Evolutionary conservation across 2,797 vertebrate species (phyloP), one percentile per base, ranked within the genome.

Genomic region (Propithecus perrieri): DNA sequence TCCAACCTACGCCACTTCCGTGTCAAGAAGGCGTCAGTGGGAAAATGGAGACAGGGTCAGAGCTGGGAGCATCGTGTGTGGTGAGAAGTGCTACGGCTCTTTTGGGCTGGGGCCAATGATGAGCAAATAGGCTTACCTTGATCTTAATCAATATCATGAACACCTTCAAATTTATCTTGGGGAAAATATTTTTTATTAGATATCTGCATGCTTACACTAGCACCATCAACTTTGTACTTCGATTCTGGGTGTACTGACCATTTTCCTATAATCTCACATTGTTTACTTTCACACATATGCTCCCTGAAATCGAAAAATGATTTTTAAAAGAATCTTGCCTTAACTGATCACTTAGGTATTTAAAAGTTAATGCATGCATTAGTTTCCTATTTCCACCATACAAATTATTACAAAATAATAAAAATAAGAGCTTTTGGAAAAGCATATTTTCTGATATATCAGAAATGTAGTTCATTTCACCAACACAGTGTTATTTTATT

Each of bases 1-100:
- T 24, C 18, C 7, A 22, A 28, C 4, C 10, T 13, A 43, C 1
- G 6, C 4, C 12, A 7, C 18, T 24, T 33, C 12, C 15, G 8
- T 15, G 12, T 15, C 22, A 33, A 15, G 26, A 57, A 53, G 26
- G 33, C 35, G 33, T 4, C 12, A 30, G 18, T 6, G 50, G 28
- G 6, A 41, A 38, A 30, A 41, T 9, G 18, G 18, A 22, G 65
- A 33, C 12, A 55, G 22, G 7, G 11, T 14, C 48, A 41, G 48
- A 4, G 9, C 15, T 55, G 26, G 26, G 26, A 41, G 18, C 5
- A 9, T 9, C 30, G 6, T 12, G n/a, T 11, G 8, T 24, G 67
- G 6, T 2, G 1, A 22, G 48, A 22, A 33, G 18, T 30, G 17
- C 38, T 41, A 33, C 0, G 18, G 6, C 28, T 33, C 48, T 33